phyloP scores from a whole-genome alignment of 2,113 vertebrate species.

The Callocephalon fimbriatum region DNA sequence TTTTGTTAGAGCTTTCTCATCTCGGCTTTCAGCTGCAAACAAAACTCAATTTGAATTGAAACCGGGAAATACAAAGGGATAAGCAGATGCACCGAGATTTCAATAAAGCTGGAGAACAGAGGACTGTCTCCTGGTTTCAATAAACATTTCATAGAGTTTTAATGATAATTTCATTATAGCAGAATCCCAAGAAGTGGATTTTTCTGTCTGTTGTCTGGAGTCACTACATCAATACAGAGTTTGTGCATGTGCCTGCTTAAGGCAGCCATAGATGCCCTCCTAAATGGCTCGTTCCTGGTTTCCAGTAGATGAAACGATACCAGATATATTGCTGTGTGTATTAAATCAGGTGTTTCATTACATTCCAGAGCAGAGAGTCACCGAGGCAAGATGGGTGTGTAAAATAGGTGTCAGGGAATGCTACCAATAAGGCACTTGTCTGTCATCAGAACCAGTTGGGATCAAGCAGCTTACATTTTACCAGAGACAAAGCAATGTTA shows the following conservation, averaged over 20 bases:
- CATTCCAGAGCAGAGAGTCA: not conserved
- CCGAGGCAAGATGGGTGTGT: not conserved
- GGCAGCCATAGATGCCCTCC: not conserved
- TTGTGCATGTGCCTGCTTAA: not conserved
- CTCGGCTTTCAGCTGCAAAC: not conserved
- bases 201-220: not conserved
- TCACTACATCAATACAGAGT: not conserved
- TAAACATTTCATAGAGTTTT: not conserved
- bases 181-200: not conserved
- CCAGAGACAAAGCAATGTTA: not conserved
- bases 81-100: not conserved
- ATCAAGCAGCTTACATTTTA: not conserved
- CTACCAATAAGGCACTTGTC: not conserved
- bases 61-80: not conserved
- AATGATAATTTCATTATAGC: not conserved
- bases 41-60: not conserved
- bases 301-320: not conserved
- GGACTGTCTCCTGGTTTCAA: not conserved
- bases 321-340: not conserved
- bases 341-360: not conserved
- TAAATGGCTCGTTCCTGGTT: not conserved
- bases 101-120: not conserved
- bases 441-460: not conserved
- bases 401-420: not conserved
- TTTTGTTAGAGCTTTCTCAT: not conserved